phyloP scores from a whole-genome alignment of 2,113 vertebrate genomes.

The Podarcis muralis region DNA sequence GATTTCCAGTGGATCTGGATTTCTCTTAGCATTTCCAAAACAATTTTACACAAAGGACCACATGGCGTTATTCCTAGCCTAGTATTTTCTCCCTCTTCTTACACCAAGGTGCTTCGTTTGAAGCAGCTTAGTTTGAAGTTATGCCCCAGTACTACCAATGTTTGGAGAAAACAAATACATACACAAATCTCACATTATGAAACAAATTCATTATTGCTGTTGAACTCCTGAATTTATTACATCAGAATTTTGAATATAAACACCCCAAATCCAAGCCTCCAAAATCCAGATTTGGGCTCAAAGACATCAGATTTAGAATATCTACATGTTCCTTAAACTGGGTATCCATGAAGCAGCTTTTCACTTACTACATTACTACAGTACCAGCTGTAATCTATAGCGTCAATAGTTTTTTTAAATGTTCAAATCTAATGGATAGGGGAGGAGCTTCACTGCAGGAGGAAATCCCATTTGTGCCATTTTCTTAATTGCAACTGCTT shows the following conservation, averaged over 20 bases:
- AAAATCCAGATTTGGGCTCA: background rate
- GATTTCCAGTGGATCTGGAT: background rate
- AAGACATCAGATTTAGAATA: background rate
- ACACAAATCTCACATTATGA: background rate
- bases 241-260: background rate
- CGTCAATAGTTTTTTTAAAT: background rate
- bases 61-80: background rate
- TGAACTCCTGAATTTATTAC: background rate
- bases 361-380: background rate
- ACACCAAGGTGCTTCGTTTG: background rate
- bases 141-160: no score
- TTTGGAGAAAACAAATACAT: background rate
- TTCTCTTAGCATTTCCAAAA: background rate
- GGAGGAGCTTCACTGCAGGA: background rate
- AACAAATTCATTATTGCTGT: background rate
- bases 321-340: background rate
- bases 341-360: background rate
- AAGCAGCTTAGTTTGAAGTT: background rate
- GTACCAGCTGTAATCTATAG: background rate
- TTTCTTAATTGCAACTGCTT: slow-evolving; percentile 4
- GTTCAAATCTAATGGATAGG: background rate
- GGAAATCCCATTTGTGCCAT: slow-evolving; percentile 7
- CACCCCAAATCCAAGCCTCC: background rate
- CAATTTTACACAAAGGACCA: background rate
- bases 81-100: background rate